A percentile compares a stretch with the other conserved stretches of the same genome.
phyloP scores from a whole-genome alignment of 2,113 vertebrate genomes.

The Quiscalus mexicanus region DNA sequence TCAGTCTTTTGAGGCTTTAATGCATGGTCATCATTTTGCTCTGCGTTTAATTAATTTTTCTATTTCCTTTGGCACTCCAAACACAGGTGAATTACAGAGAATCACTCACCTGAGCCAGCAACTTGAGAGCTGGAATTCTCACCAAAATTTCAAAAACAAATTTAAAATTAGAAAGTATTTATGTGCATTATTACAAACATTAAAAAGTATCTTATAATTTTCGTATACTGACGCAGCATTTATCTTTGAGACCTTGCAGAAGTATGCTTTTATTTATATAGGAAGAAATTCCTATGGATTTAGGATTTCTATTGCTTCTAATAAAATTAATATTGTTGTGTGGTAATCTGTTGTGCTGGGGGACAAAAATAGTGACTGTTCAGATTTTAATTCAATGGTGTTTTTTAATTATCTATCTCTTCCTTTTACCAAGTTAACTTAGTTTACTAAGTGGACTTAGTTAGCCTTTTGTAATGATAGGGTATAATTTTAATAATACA shows the following conservation, averaged over 20 bases:
- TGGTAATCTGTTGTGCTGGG: not conserved
- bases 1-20: not conserved
- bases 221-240: not conserved
- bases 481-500: not conserved
- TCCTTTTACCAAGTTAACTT: not conserved
- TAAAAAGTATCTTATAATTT: not conserved
- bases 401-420: not conserved
- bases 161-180: not conserved
- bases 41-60: not conserved
- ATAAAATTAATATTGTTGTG: not conserved
- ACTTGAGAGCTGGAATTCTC: not conserved
- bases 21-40: not conserved
- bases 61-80: not conserved
- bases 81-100: not conserved
- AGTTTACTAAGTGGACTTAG: not conserved
- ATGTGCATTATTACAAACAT: not conserved
- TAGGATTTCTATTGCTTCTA: not conserved
- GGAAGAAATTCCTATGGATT: not conserved
- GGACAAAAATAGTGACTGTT: not conserved
- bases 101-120: not conserved
- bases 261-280: not conserved
- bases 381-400: not conserved
- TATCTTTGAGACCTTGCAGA: not conserved
- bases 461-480: not conserved
- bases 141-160: not conserved